Base-by-base conservation (phyloP, 2,797 vertebrate species). In the Mastacembelus armatus region DNA sequence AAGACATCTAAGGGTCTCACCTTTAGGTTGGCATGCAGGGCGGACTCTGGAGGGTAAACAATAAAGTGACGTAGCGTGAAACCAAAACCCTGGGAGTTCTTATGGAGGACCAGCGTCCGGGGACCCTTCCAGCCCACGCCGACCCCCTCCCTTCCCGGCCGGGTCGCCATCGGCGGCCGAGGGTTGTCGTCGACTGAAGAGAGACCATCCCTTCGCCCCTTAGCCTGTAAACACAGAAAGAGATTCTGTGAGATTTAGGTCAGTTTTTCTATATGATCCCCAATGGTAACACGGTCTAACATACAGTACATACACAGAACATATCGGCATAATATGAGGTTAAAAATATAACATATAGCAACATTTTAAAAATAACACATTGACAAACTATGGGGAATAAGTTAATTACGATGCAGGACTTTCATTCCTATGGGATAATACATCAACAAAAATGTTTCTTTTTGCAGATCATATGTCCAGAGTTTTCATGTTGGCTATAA, bases 41-140 rank as follows among this genome's bases (percentile, higher is more conserved):
- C 94, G 0, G 98, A 98, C 88, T 98, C 97, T 0, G 98, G 98
- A 0, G 98, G 98, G 92, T 99, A 99, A 62, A 99, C 97, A 10
- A 99, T 99, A 92, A 99, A 99, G 88, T 99, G 97, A 6, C 97
- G 96, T 5, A 99, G 89, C 2, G 97, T 99, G 92, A 99, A 99
- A 43, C 97, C 98, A 0, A 98, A 99, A 33, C 97, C 97, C 91
- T 96, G 96, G 12, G 89, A 88, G 87, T 93, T 96, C 86, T 99
- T 98, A 42, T 74, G 95, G 75, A 99, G 95, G 74, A 95, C 84
- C 91, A 99, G 90, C 0, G 96, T 96, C 84, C 91, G 93, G 7
- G 95, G 96, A 6, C 96, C 95, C 81, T 93, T 93, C 96, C 96
- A 97, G 78, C 94, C 93, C 84, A 94, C 21, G 33, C 88, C 81